Evolutionary conservation across 1,140 invertebrate species (phyloP), one percentile per base, ranked within the genome.

Genomic region (Gyrodactylus bullatarudis): DNA sequence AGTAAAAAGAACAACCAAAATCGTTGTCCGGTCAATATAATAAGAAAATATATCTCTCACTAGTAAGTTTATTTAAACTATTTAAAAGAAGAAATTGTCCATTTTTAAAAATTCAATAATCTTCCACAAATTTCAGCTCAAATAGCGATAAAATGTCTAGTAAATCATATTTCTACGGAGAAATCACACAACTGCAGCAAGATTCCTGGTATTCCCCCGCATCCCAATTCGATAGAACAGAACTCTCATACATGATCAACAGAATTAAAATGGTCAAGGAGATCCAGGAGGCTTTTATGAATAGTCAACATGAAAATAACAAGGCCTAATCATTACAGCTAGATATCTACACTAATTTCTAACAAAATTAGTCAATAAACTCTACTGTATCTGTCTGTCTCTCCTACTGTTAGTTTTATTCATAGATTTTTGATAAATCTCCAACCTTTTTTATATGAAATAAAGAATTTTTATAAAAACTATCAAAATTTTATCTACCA

Each of bases 241-340:
- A 54, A 54, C n/a, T 54, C 8, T 16, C 8, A 16, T 54, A 54
- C n/a, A 69, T 69, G 20, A 2, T 72, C 8, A 72, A 72, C 23
- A 16, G 71, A 68, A 68, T 72, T 20, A 26, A 23, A 26, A 27
- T 26, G 19, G 71, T 72, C 20, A 72, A 72, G 21, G 71, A 72
- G 21, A 26, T 72, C 20, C 71, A 72, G 71, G 71, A 72, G 21
- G 34, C 34, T 54, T 54, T 54, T n/a, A 54, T 54, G 34, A 54
- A 54, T 54, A 54, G n/a, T n/a, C 34, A 54, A 54, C 34, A 54
- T n/a, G 34, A 54, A 54, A n/a, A n/a, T n/a, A n/a, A n/a, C n/a
- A n/a, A n/a, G n/a, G n/a, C n/a, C n/a, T n/a, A n/a, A n/a, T n/a
- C n/a, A n/a, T n/a, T n/a, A n/a, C n/a, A n/a, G n/a, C n/a, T n/a